Base-by-base conservation (phyloP, 2,888 invertebrate species). In the Seladonia tumulorum region DNA sequence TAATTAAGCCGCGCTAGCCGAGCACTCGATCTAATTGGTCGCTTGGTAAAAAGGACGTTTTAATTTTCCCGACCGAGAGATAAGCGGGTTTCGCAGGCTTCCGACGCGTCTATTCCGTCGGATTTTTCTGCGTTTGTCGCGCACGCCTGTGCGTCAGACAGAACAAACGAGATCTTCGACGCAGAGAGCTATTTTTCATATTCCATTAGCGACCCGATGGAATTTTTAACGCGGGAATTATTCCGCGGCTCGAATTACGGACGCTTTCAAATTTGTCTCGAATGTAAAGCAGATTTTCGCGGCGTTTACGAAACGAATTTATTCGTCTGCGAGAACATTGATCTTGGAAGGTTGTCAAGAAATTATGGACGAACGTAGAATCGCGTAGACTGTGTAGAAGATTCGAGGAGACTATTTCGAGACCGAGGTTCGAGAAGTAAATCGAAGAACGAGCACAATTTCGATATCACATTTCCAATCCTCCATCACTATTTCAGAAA, bases 11-110 rank as follows among this genome's bases (percentile, higher is more conserved):
- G 79, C 84, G 75, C 29, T 29, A 10, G 2, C 47, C 53, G 57
- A 77, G 80, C 77, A 76, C 71, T 87, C 82, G 71, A 76, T 87
- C 86, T 82, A 82, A 82, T 87, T 80, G 82, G 72, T 81, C 47
- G 79, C 76, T 16, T 66, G 57, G 57, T n/a, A 39, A 25, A 68
- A 66, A 77, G 53, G 53, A 73, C 76, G 45, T 78, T 89, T 84
- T 76, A 68, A 83, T 86, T 39, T 81, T 70, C 60, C 60, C 68
- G 63, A 71, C 25, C 35, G 57, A 75, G 75, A 77, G 70, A 70
- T 70, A 49, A 77, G 70, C 49, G 68, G 53, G 47, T 76, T 14
- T 35, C 66, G 1, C 29, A 18, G 25, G 18, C 73, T 12, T 49
- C 35, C 49, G 29, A 53, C 66, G n/a, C 35, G 35, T 53, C 49